Conservation (phyloP, 2,888 invertebrate genomes). For the Autographa pulchrina region DNA sequence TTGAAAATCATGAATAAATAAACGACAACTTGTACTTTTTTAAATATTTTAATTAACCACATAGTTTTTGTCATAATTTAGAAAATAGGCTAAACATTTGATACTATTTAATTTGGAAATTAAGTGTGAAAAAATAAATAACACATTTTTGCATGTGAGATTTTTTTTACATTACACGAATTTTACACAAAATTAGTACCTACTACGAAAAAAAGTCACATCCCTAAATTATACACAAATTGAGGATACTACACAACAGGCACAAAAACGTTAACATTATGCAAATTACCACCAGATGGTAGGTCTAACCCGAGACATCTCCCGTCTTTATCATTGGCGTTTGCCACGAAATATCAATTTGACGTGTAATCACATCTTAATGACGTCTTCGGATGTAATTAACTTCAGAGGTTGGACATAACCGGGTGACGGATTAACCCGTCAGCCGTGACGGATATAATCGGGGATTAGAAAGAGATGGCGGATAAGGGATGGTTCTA, state of each 20-base stretch:
- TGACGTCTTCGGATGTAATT: constrained; percentile 62
- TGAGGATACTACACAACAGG: not conserved
- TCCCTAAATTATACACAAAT: not conserved
- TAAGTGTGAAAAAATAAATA: too few relatives aligned
- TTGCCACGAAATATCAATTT: constrained; percentile 62
- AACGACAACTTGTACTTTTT: too few relatives aligned
- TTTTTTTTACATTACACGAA: too few relatives aligned
- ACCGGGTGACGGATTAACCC: constrained; percentile 63
- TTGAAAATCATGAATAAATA: too few relatives aligned
- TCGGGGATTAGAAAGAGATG: constrained; percentile 30
- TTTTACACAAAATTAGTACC: too few relatives aligned
- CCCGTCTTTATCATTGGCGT: constrained; percentile 42
- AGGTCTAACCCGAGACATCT: not conserved
- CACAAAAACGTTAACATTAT: constrained; percentile 29
- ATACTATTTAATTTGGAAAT: too few relatives aligned
- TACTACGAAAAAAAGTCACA: too few relatives aligned
- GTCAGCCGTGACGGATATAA: constrained; percentile 37
- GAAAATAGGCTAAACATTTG: too few relatives aligned
- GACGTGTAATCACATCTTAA: constrained; percentile 57
- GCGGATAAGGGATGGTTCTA: not conserved
- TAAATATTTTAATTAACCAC: too few relatives aligned
- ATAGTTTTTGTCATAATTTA: too few relatives aligned
- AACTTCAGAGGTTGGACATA: constrained; percentile 67
- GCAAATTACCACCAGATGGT: not conserved
- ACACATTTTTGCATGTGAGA: too few relatives aligned